These are phyloP conservation scores for Puma concolor DNA, from an alignment of 2,113 vertebrate genomes.

Conservation along the genomic window DNA sequence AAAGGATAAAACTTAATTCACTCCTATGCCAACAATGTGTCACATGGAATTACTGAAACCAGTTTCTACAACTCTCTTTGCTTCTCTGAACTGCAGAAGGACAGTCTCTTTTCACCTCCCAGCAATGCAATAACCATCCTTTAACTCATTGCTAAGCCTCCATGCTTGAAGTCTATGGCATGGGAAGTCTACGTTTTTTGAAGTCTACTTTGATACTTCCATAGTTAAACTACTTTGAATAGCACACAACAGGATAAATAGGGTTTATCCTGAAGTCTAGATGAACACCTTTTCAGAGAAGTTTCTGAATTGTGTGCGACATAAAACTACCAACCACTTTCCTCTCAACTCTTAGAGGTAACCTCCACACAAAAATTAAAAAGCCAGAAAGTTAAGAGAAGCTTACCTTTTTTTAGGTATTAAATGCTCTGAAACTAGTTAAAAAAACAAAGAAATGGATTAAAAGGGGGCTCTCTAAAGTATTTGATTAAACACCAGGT, in stretches of 20 bases:
- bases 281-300: background rate
- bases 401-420: background rate
- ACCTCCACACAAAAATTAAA: background rate
- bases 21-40: background rate
- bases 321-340: conserved; percentile 18
- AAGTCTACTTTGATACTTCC: background rate
- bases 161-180: background rate
- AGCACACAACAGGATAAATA: background rate
- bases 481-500: background rate
- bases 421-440: background rate
- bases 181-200: background rate
- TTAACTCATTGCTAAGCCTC: background rate
- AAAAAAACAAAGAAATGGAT: conserved; percentile 1
- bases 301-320: background rate
- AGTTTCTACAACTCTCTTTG: background rate
- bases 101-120: background rate
- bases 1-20: background rate
- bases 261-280: background rate
- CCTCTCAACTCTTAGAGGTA: background rate
- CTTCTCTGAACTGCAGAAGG: background rate
- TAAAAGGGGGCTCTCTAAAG: conserved; percentile 22
- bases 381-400: background rate
- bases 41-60: background rate
- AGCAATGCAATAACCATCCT: background rate
- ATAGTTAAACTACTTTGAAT: background rate